Evolutionary conservation across 2,888 invertebrate genomes (phyloP).

Genomic region (Cephus runcator): DNA sequence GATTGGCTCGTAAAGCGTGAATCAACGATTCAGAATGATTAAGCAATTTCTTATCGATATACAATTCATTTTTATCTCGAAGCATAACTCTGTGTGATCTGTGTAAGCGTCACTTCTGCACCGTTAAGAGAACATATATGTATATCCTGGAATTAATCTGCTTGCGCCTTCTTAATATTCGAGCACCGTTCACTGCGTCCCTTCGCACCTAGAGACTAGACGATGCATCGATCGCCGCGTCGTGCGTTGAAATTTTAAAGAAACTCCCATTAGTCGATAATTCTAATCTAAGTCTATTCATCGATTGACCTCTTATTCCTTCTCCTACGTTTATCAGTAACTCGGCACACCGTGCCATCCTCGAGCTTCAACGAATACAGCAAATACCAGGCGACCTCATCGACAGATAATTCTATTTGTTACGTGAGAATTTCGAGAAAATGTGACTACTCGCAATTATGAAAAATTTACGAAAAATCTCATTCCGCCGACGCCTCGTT

Average conservation of each 20-base stretch:
- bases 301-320: not conserved
- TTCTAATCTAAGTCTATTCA: conserved; percentile 5
- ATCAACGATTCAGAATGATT: not conserved
- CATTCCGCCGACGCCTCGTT: not conserved
- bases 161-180: not conserved
- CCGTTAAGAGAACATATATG: not conserved
- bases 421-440: not conserved
- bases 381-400: not conserved
- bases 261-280: conserved; percentile 45
- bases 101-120: not conserved
- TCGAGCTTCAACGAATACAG: not conserved
- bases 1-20: not conserved
- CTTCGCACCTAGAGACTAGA: too few relatives aligned
- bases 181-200: too few relatives aligned
- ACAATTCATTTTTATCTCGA: not conserved
- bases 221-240: conserved; percentile 5
- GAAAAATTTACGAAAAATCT: not conserved
- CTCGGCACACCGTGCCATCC: not conserved
- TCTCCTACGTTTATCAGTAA: not conserved
- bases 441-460: not conserved
- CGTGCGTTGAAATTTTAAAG: conserved; percentile 41
- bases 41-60: not conserved
- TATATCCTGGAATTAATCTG: not conserved
- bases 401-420: not conserved
- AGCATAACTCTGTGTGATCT: not conserved